Evolutionary conservation across 2,113 vertebrate genomes (phyloP).

Genomic region (Vidua chalybeata): DNA sequence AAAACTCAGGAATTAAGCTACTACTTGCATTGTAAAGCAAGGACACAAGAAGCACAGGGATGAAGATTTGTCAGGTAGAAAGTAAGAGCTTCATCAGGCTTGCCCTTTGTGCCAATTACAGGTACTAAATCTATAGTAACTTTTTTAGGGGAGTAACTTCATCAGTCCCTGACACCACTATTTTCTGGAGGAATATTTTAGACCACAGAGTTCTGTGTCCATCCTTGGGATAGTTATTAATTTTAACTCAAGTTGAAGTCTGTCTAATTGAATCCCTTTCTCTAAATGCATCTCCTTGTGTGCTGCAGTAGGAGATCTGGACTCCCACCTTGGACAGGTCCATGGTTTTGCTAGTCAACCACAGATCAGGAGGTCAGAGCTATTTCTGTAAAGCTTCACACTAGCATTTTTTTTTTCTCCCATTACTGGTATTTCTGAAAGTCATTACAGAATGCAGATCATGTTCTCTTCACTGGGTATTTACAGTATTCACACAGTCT

Average conservation of each 20-base stretch:
- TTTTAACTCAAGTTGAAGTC: neutral
- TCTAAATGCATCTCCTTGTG: neutral
- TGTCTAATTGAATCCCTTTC: neutral
- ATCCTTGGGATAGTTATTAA: neutral
- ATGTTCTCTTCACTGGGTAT: neutral
- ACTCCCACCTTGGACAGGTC: neutral
- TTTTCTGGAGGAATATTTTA: neutral
- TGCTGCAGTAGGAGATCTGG: neutral
- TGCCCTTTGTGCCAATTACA: fast-evolving
- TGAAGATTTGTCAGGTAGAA: neutral
- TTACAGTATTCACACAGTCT: neutral
- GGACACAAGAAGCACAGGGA: neutral
- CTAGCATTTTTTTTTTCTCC: neutral
- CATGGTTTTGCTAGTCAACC: neutral
- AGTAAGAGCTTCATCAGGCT: neutral
- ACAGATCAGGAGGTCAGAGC: neutral
- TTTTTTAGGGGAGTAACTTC: neutral
- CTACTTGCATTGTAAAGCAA: neutral
- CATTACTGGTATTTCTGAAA: neutral
- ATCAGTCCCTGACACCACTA: fast-evolving
- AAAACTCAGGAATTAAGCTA: neutral
- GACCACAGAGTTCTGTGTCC: neutral
- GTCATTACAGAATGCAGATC: neutral
- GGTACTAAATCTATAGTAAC: neutral
- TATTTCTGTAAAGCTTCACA: neutral